These are phyloP conservation scores for Ennomos quercinarius DNA, from an alignment of 2,888 invertebrate genomes.

Conservation along the genomic window DNA sequence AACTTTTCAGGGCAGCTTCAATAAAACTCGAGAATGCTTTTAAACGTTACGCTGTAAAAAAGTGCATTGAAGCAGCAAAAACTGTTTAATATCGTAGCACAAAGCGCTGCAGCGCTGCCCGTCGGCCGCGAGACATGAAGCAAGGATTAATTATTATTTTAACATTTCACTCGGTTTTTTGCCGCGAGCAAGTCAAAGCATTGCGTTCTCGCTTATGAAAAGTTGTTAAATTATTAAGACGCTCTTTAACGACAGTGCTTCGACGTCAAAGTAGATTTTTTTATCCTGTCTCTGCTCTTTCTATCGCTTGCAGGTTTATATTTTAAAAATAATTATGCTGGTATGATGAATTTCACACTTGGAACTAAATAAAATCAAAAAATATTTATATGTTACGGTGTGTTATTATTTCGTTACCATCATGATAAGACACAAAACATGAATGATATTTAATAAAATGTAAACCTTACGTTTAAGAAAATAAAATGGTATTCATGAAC, in stretches of 20 bases:
- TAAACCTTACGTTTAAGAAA: too few species aligned
- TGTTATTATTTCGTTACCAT: too few species aligned
- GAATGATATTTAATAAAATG: too few species aligned
- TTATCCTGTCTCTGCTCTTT: constrained; percentile 47
- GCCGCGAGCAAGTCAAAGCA: constrained; percentile 80
- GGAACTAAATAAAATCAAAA: too few species aligned
- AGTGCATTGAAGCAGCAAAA: constrained; percentile 71
- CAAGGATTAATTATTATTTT: constrained; percentile 85
- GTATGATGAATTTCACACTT: too few species aligned
- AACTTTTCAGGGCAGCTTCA: constrained; percentile 42
- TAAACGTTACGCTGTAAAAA: constrained; percentile 61
- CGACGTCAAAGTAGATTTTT: constrained; percentile 71
- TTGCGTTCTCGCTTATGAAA: constrained; percentile 76
- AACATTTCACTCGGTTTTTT: constrained; percentile 81
- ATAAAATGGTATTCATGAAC: too few species aligned
- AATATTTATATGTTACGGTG: too few species aligned
- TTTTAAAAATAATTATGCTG: too few species aligned
- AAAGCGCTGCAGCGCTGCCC: constrained; percentile 64
- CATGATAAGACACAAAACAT: too few species aligned
- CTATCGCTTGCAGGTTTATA: constrained; percentile 43
- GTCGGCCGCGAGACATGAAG: constrained; percentile 63
- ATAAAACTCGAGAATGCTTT: constrained; percentile 54
- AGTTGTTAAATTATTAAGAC: constrained; percentile 83
- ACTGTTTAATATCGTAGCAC: constrained; percentile 81
- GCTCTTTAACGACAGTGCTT: constrained; percentile 74